phyloP scores from a whole-genome alignment of 2,797 vertebrate species.

The Neopelma chrysocephalum region DNA sequence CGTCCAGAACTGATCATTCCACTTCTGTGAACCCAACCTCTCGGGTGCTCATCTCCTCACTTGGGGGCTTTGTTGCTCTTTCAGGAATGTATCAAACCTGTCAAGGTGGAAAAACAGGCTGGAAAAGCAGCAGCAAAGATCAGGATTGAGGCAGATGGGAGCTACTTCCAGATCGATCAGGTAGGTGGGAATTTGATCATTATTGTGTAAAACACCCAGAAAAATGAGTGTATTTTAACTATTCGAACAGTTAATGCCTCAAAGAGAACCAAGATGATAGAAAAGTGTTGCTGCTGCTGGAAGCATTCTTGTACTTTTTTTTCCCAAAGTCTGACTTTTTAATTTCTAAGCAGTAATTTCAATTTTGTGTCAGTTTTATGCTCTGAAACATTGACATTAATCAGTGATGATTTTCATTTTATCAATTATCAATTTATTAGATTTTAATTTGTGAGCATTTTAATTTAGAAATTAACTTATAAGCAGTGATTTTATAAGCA shows the following conservation, averaged over 20 bases:
- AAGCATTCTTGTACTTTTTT: not conserved
- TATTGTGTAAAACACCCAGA: not conserved
- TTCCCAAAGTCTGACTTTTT: not conserved
- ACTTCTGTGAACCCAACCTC: not conserved
- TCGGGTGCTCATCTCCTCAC: not conserved
- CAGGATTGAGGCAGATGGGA: constrained; percentile 92
- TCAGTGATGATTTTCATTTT: not conserved
- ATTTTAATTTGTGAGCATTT: not conserved
- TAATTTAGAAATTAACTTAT: not conserved
- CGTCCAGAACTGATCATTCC: accelerated
- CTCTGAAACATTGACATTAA: not conserved
- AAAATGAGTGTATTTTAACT: not conserved
- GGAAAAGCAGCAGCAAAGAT: constrained; percentile 88
- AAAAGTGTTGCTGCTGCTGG: not conserved
- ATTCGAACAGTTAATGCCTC: not conserved
- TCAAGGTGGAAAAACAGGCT: constrained; percentile 86
- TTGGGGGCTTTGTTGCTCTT: not conserved
- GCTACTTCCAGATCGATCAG: constrained; percentile 88
- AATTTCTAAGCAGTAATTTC: not conserved
- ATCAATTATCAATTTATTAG: not conserved
- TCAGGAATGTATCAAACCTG: constrained; percentile 93
- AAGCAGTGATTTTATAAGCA: not conserved
- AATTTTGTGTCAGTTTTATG: not conserved
- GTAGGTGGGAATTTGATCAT: constrained; percentile 61
- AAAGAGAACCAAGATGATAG: not conserved